These are phyloP conservation scores for Casuarius casuarius DNA, from an alignment of 2,113 vertebrate species.

Conservation along the genomic window DNA sequence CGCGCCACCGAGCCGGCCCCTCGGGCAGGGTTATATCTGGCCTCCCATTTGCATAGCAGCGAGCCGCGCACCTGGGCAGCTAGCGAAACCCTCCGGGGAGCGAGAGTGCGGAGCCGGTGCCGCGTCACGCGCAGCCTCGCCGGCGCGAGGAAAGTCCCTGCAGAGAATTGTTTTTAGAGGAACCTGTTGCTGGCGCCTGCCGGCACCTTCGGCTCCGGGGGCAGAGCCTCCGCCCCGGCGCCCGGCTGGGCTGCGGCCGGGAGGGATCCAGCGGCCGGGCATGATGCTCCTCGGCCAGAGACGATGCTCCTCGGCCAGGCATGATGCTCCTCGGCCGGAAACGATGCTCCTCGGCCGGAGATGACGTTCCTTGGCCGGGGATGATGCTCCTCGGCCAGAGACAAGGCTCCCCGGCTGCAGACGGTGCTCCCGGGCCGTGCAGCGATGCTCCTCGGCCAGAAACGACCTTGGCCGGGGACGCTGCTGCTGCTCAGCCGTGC, in stretches of 20 bases:
- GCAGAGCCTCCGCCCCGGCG: too few relatives aligned
- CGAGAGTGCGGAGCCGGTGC: background rate
- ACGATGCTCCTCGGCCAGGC: too few relatives aligned
- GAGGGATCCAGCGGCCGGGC: background rate
- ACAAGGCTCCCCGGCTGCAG: too few relatives aligned
- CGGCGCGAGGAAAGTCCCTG: constrained; percentile 34
- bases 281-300: background rate
- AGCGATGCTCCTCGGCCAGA: too few relatives aligned
- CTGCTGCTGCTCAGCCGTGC: too few relatives aligned
- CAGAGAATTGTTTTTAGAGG: background rate
- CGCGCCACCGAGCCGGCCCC: background rate
- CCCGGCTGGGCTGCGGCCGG: accelerated
- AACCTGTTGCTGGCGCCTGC: background rate
- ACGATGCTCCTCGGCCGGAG: too few relatives aligned
- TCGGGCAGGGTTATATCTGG: constrained; percentile 38
- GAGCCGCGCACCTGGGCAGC: constrained; percentile 8
- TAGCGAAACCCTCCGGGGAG: constrained; percentile 4
- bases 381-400: too few relatives aligned
- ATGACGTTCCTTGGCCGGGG: too few relatives aligned
- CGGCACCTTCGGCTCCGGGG: too few relatives aligned
- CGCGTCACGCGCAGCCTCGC: background rate
- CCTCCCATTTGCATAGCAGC: constrained; percentile 50
- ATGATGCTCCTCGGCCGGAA: too few relatives aligned
- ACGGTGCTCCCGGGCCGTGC: too few relatives aligned
- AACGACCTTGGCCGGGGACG: too few relatives aligned